Conservation (phyloP, 2,888 invertebrate genomes). For the Drosophila paranaensis region DNA sequence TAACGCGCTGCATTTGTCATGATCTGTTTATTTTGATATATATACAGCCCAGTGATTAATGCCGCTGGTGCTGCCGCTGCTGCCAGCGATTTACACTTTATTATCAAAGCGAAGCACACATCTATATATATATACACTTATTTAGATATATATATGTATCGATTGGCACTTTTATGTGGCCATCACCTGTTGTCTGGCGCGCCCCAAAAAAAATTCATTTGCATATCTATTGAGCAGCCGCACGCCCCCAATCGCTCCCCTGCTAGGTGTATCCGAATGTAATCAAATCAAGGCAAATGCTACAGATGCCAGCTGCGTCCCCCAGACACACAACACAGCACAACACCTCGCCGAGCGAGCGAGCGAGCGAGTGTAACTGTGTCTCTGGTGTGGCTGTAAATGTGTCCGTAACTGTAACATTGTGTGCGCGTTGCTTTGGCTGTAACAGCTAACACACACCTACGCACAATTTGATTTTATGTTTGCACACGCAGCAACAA, state of each 20-base stretch:
- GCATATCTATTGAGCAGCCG: slow-evolving; percentile 62
- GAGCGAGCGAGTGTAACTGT: slow-evolving; percentile 29
- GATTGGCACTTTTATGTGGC: slow-evolving; percentile 66
- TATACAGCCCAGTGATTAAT: slow-evolving; percentile 60
- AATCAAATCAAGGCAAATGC: slow-evolving; percentile 77
- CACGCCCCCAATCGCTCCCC: slow-evolving; percentile 13
- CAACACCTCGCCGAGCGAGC: slow-evolving; percentile 52
- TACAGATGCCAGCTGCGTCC: slow-evolving; percentile 61
- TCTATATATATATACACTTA: neutral
- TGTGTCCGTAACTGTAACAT: slow-evolving; percentile 20
- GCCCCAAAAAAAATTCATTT: slow-evolving; percentile 49
- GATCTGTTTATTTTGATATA: slow-evolving; percentile 77
- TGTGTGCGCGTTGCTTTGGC: slow-evolving; percentile 22
- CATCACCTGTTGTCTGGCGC: slow-evolving; percentile 68
- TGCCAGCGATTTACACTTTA: slow-evolving; percentile 63
- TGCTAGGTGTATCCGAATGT: slow-evolving; percentile 57
- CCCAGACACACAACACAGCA: slow-evolving; percentile 16
- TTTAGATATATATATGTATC: slow-evolving; percentile 40
- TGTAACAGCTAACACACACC: slow-evolving; percentile 54
- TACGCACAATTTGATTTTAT: slow-evolving; percentile 76
- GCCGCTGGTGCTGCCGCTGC: slow-evolving; percentile 17
- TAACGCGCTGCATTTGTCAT: slow-evolving; percentile 73
- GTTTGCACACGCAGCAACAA: slow-evolving; percentile 80
- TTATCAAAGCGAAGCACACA: slow-evolving; percentile 37
- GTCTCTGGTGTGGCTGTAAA: slow-evolving; percentile 25